Base-by-base conservation (phyloP, 1,140 invertebrate species). In the Lineus longissimus region DNA sequence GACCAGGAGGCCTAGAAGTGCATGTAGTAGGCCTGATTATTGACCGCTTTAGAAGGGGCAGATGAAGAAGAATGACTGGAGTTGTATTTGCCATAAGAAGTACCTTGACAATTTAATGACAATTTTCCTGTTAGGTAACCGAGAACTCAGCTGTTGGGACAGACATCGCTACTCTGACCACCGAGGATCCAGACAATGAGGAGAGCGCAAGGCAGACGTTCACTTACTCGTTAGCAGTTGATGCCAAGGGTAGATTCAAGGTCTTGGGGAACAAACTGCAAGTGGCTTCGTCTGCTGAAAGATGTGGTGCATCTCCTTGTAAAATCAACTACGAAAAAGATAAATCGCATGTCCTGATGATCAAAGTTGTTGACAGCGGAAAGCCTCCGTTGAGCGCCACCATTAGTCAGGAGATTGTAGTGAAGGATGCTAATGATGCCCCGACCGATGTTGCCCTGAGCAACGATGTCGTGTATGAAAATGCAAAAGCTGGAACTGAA, bases 351-450 rank as follows among this genome's bases (percentile, higher is more conserved):
- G 55, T 59, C 13, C 51, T 66, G 40, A 51, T n/a, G 36, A 58
- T 71, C n/a, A 13, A 64, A 22, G 71, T 73, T 13, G 61, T 64
- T 13, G 71, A 73, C 56, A 65, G 17, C 54, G 71, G 71, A 4
- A 13, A 59, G 6, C 71, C 71, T 47, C 41, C 31, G 11, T 33
- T 66, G 17, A 71, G 62, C 31, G 36, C 45, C 11, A 55, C 54
- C 17, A 71, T 71, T 58, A 54, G 51, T 2, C 27, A 71, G 19
- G 41, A 31, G 19, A 54, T 73, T 11, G 57, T 66, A 9, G 55
- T 73, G 19, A 65, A 56, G 7, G 63, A 73, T 59, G 61, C 40
- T 2, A 73, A 73, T 67, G 71, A 73, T 63, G 55, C 55, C 1
- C 71, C 71, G 1, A 51, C 6, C n/a, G 62, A 68, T 36, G 6